These are phyloP conservation scores for Pantherophis alleghaniensis DNA, from an alignment of 2,797 vertebrate species.

Conservation along the genomic window DNA sequence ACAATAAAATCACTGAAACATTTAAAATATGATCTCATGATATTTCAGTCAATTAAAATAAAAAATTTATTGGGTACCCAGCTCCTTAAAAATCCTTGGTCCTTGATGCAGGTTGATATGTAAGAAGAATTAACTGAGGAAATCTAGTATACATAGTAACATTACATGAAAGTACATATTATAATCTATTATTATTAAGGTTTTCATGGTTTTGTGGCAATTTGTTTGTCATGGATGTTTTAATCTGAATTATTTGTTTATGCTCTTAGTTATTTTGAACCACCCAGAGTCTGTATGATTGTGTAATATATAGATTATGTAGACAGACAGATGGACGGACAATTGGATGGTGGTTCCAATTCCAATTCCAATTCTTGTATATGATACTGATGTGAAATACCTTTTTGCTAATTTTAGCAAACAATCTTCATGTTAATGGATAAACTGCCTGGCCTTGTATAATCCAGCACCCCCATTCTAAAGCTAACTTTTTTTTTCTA, in stretches of 20 bases:
- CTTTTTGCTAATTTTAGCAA: background rate
- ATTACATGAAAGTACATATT: background rate
- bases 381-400: background rate
- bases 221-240: background rate
- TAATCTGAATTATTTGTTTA: background rate
- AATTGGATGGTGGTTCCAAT: background rate
- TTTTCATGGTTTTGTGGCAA: background rate
- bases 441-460: background rate
- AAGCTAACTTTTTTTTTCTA: background rate
- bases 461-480: background rate
- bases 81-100: background rate
- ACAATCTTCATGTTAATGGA: background rate
- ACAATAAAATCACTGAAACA: background rate
- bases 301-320: background rate
- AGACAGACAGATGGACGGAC: background rate
- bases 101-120: background rate
- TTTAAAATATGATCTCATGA: background rate
- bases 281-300: background rate
- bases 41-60: background rate
- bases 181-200: background rate
- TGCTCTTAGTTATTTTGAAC: background rate
- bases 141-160: background rate
- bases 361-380: background rate
- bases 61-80: background rate
- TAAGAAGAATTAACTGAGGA: background rate